Conservation (phyloP, 1,140 invertebrate genomes). For the Argopecten irradians region DNA sequence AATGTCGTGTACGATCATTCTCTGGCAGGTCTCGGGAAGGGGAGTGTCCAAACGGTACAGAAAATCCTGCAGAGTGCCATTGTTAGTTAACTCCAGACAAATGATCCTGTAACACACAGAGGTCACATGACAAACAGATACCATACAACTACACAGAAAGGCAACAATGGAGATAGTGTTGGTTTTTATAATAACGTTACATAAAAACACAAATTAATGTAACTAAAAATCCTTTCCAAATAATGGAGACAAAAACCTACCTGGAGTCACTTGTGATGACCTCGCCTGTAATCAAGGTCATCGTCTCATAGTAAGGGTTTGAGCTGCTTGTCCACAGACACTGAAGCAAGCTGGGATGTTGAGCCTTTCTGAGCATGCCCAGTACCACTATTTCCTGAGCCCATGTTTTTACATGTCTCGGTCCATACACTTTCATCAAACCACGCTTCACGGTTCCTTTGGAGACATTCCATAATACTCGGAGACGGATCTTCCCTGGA, state of each 20-base stretch:
- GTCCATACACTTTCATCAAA: conserved; percentile 69
- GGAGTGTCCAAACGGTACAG: conserved; percentile 62
- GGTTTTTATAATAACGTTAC: too few relatives aligned
- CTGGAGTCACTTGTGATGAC: conserved; percentile 71
- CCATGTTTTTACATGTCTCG: conserved; percentile 66
- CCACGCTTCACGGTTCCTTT: conserved; percentile 61
- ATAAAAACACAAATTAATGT: too few relatives aligned
- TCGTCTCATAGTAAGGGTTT: conserved; percentile 73
- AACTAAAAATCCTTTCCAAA: too few relatives aligned
- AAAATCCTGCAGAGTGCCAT: conserved; percentile 66
- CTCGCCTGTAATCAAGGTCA: conserved; percentile 72
- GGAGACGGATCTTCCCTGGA: conserved; percentile 65
- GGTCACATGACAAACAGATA: neutral
- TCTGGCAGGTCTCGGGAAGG: conserved; percentile 67
- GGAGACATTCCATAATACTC: conserved; percentile 67
- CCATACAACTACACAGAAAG: neutral
- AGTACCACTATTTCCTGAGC: conserved; percentile 73
- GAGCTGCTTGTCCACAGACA: conserved; percentile 73
- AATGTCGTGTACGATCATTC: conserved; percentile 69
- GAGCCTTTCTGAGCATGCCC: conserved; percentile 68
- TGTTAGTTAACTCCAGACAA: conserved; percentile 68
- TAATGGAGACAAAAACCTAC: conserved; percentile 45
- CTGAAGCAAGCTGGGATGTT: conserved; percentile 69
- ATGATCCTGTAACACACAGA: conserved; percentile 67
- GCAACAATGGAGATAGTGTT: neutral